These are phyloP conservation scores for Thunnus albacares DNA, from an alignment of 2,797 vertebrate species.

Conservation along the genomic window DNA sequence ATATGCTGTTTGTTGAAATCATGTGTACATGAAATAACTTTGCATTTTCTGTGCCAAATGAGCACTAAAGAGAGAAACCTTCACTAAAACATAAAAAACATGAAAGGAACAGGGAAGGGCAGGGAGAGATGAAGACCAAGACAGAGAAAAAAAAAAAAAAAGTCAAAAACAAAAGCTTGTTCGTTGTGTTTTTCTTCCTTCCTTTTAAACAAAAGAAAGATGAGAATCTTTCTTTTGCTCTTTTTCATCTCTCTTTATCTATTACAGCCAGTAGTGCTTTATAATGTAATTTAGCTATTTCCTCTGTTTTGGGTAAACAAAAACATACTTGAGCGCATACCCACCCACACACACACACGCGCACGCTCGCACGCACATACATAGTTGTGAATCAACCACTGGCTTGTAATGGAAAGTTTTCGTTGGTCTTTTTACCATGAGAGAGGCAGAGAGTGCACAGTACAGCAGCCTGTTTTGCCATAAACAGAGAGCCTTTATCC, in stretches of 20 bases:
- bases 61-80: neutral
- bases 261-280: neutral
- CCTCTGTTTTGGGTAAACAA: conserved; percentile 21
- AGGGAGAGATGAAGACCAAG: neutral
- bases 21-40: neutral
- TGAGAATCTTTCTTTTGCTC: neutral
- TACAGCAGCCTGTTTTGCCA: conserved; percentile 15
- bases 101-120: neutral
- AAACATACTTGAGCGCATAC: neutral
- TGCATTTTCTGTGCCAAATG: neutral
- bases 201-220: too few species aligned
- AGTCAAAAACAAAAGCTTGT: too few species aligned
- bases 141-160: neutral
- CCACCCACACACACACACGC: neutral
- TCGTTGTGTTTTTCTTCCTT: neutral
- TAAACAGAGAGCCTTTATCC: neutral
- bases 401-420: conserved; percentile 21
- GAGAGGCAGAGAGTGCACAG: neutral
- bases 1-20: conserved; percentile 2
- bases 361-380: neutral
- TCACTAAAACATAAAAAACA: neutral
- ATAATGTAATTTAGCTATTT: conserved; percentile 6
- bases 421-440: neutral
- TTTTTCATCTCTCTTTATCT: neutral
- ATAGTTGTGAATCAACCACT: neutral